Base-by-base conservation (phyloP, 2,113 vertebrate species). In the Neolamprologus toae region DNA sequence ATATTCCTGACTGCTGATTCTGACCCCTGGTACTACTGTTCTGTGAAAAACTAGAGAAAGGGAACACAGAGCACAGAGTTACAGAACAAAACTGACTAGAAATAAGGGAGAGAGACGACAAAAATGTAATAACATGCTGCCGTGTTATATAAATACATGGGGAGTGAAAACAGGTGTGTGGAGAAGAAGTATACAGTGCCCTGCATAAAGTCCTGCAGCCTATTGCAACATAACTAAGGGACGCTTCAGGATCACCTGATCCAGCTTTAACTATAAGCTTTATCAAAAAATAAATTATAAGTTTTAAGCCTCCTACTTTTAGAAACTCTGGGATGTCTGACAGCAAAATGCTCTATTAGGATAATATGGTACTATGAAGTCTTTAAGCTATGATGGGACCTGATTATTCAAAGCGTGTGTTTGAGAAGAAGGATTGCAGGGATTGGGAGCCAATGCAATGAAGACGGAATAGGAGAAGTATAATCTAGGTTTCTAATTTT, bases 1-100 rank as follows among this genome's bases (percentile, higher is more conserved):
- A 88, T 93, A 94, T 95, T 93, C 89, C 91, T 89, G 86, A 47
- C 86, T 23, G 81, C 89, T 92, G 91, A 89, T 73, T 88, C 82
- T 84, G 85, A 82, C 81, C 68, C 85, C 86, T 55, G 80, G 35
- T 17, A 76, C 21, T 17, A 47, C 40, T 76, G 40, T 47, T 26
- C 68, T 73, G 21, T 26, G 21, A 23, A 73, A 37, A 73, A 17
- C n/a, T 16, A 45, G 37, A 73, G 68, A 73, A 45, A 73, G n/a
- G 66, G 13, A 42, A 45, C 9, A 4, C 35, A 68, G 9, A 31
- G 4, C 71, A 28, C 7, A 31, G 16, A 45, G 14, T 19, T 19
- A 47, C 23, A 19, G 16, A 19, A 76, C 71, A 31, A 49, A 47
- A 11, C 42, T 49, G 7, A 68, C 33, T 40, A 68, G 9, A 78